Conservation (phyloP, 2,113 vertebrate species). For the Symphodus melops region DNA sequence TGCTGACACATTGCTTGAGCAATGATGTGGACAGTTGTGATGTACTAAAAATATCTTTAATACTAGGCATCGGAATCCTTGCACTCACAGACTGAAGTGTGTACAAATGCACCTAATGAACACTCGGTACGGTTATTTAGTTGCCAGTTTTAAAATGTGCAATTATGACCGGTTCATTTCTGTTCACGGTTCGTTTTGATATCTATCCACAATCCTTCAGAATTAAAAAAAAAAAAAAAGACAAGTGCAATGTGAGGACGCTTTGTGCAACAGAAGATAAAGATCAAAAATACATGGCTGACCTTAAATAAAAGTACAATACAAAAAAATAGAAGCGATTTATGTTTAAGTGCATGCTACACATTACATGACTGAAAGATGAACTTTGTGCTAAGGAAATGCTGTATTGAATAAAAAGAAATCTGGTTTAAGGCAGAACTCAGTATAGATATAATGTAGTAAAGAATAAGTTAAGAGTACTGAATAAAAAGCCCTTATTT, state of each 20-base stretch:
- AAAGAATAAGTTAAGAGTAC: conserved; percentile 58
- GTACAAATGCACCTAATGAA: conserved; percentile 50
- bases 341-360: conserved; percentile 78
- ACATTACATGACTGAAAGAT: conserved; percentile 60
- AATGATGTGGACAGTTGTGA: conserved; percentile 20
- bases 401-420: conserved; percentile 38
- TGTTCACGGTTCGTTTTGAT: conserved; percentile 39
- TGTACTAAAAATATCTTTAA: conserved; percentile 2
- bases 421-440: conserved; percentile 70
- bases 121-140: conserved; percentile 28
- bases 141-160: conserved; percentile 59
- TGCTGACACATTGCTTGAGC: conserved; percentile 39
- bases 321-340: conserved; percentile 63
- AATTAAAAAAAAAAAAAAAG: too few relatives aligned
- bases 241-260: conserved; percentile 78
- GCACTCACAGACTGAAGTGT: conserved; percentile 30
- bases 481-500: conserved; percentile 40
- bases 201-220: conserved; percentile 32
- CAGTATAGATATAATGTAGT: conserved; percentile 49
- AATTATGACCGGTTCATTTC: conserved; percentile 61
- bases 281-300: conserved; percentile 49
- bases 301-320: conserved; percentile 51
- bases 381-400: conserved; percentile 72
- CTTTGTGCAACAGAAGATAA: conserved; percentile 79
- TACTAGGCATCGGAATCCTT: neutral